These are phyloP conservation scores for Polia nebulosa DNA, from an alignment of 2,888 invertebrate species.

Conservation along the genomic window DNA sequence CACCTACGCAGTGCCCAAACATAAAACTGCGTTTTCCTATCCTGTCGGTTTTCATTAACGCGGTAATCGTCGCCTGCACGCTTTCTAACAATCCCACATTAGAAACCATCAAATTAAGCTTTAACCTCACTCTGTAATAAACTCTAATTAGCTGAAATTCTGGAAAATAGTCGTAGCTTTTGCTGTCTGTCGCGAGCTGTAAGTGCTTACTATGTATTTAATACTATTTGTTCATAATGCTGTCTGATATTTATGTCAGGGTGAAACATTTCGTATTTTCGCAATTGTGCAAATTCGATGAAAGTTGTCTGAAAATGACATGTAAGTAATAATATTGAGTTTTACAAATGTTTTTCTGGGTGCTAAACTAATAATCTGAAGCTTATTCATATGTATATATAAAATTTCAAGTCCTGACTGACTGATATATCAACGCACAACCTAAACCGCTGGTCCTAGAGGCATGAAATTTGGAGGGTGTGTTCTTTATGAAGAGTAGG, in stretches of 20 bases:
- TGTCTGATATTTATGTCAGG: conserved; percentile 27
- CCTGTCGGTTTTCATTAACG: conserved; percentile 76
- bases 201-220: background rate
- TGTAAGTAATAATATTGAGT: too few species aligned
- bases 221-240: conserved; percentile 1
- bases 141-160: conserved; percentile 51
- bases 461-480: too few species aligned
- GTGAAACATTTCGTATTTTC: background rate
- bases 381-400: background rate
- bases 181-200: conserved; percentile 20
- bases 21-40: conserved; percentile 72
- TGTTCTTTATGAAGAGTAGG: too few species aligned
- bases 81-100: conserved; percentile 64
- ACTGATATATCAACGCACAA: too few species aligned
- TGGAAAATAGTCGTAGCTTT: conserved; percentile 29
- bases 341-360: background rate
- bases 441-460: too few species aligned
- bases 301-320: background rate
- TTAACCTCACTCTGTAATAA: conserved; percentile 43
- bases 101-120: conserved; percentile 63
- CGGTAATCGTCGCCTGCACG: conserved; percentile 67
- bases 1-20: conserved; percentile 72
- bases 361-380: background rate
- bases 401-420: too few species aligned
- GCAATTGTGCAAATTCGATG: conserved; percentile 16